phyloP scores from a whole-genome alignment of 2,113 vertebrate species.

The Calyptommatus sinebrachiatus region DNA sequence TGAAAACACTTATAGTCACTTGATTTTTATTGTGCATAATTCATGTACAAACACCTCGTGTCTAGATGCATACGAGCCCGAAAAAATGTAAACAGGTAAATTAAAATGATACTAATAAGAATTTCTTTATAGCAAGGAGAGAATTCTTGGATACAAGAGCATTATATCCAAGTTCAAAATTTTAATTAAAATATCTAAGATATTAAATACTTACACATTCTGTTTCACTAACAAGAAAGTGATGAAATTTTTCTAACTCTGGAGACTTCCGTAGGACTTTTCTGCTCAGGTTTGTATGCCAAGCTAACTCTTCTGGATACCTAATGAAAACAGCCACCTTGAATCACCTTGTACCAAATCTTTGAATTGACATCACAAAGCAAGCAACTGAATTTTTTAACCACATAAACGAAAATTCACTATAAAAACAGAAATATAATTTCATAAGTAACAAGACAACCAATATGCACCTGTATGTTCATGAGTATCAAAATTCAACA shows the following conservation, averaged over 20 bases:
- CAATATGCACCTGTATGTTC: too few relatives aligned
- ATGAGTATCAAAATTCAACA: too few relatives aligned
- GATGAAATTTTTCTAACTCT: constrained; percentile 92
- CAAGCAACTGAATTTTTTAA: neutral
- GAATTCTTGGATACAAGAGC: neutral
- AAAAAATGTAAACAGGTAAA: too few relatives aligned
- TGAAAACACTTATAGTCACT: too few relatives aligned
- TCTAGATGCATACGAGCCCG: too few relatives aligned
- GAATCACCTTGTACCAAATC: neutral
- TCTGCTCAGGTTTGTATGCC: constrained; percentile 97
- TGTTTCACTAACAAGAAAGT: constrained; percentile 95
- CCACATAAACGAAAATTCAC: neutral
- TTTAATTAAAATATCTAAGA: neutral
- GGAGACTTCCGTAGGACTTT: constrained; percentile 95
- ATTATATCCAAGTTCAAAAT: neutral
- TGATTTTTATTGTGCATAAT: too few relatives aligned
- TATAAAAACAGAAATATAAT: too few relatives aligned
- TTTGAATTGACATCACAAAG: neutral
- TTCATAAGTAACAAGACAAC: too few relatives aligned
- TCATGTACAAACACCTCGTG: too few relatives aligned
- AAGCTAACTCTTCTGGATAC: constrained; percentile 96
- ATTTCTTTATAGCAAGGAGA: neutral
- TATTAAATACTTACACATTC: constrained; percentile 84
- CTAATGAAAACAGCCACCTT: constrained; percentile 59
- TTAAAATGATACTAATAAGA: too few relatives aligned